Evolutionary conservation across 2,888 invertebrate genomes (phyloP).

Genomic region (Punctoribates punctum): DNA sequence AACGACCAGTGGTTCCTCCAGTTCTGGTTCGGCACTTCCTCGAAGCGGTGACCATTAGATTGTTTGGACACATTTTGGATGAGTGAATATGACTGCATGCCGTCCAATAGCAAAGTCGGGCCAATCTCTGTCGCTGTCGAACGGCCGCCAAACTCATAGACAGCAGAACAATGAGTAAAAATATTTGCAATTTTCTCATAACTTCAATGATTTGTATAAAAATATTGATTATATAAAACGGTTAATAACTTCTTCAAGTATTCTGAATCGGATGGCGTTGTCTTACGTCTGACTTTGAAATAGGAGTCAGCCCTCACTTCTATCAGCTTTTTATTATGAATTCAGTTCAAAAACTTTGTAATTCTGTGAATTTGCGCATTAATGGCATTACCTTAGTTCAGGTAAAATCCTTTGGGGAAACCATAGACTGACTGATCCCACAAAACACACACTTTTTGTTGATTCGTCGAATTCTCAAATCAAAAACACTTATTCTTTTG

Average conservation of each 20-base stretch:
- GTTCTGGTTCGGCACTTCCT: constrained; percentile 29
- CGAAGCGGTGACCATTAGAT: constrained; percentile 12
- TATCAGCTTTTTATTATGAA: too few species aligned
- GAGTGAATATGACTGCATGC: background rate
- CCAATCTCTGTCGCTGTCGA: constrained; percentile 18
- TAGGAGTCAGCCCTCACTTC: too few species aligned
- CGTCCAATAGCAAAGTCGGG: constrained; percentile 40
- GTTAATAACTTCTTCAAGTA: background rate
- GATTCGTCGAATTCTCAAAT: background rate
- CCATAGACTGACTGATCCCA: background rate
- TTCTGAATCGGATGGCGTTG: background rate
- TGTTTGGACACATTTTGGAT: constrained; percentile 22
- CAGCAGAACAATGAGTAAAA: background rate
- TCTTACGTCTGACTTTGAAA: background rate
- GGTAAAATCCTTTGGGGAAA: constrained; percentile 20
- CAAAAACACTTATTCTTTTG: background rate
- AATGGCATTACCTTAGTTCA: background rate
- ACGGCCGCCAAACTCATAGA: background rate
- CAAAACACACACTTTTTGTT: background rate
- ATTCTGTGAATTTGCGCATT: constrained; percentile 5
- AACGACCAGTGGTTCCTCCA: constrained; percentile 30
- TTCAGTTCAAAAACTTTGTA: background rate
- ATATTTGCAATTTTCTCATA: background rate
- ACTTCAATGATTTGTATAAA: background rate
- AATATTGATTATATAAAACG: background rate